Evolutionary conservation across 2,888 invertebrate genomes (phyloP).

Genomic region (Luperina nickerlii): DNA sequence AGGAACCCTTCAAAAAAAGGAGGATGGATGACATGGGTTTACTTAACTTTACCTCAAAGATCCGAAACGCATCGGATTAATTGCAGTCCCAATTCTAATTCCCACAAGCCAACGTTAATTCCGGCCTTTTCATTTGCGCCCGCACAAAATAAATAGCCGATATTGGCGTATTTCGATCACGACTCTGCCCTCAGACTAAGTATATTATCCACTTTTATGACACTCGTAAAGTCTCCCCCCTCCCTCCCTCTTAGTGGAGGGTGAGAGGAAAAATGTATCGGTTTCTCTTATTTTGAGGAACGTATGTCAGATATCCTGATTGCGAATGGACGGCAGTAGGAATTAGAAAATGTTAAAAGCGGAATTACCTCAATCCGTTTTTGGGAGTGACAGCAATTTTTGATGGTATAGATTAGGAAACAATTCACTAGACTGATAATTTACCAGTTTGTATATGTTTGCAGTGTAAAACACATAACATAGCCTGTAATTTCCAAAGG

Average conservation of each 20-base stretch:
- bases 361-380: background rate
- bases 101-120: background rate
- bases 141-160: conserved; percentile 59
- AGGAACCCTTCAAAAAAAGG: background rate
- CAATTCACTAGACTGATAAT: background rate
- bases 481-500: background rate
- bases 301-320: conserved; percentile 45
- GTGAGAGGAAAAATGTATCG: conserved; percentile 60
- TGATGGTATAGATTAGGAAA: too few species aligned
- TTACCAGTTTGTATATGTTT: background rate
- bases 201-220: conserved; percentile 80
- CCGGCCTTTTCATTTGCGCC: conserved; percentile 58
- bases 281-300: conserved; percentile 59
- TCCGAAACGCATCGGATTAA: conserved; percentile 23
- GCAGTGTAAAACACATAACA: background rate
- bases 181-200: conserved; percentile 64
- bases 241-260: conserved; percentile 11
- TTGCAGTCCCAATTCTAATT: conserved; percentile 25
- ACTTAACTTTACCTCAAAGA: background rate
- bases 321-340: conserved; percentile 17
- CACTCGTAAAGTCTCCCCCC: conserved; percentile 73
- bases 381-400: background rate
- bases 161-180: conserved; percentile 68
- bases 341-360: conserved; percentile 18
- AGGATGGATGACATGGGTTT: background rate